Conservation (phyloP, 2,888 invertebrate species). For the Nephrotoma flavescens region DNA sequence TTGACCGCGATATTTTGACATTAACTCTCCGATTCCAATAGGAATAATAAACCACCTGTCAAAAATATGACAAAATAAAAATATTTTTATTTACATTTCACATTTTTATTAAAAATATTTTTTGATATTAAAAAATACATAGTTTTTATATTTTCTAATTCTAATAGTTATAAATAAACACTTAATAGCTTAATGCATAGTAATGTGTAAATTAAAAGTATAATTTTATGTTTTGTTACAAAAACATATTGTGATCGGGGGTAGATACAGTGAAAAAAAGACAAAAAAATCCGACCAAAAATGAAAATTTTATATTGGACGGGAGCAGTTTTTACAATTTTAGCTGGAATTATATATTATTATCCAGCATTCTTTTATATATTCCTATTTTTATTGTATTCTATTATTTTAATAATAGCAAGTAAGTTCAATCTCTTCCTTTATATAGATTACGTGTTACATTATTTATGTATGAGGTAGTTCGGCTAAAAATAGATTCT, state of each 20-base stretch:
- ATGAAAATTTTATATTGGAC: conserved; percentile 16
- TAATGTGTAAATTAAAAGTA: background rate
- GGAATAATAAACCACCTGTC: background rate
- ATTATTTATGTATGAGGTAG: background rate
- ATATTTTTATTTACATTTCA: background rate
- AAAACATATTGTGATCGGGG: background rate
- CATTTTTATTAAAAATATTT: background rate
- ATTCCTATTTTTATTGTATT: conserved; percentile 28
- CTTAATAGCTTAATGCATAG: background rate
- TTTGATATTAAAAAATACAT: background rate
- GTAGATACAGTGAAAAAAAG: background rate
- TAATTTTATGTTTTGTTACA: background rate
- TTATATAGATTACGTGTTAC: conserved; percentile 4
- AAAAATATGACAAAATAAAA: background rate
- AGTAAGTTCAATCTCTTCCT: conserved; percentile 19
- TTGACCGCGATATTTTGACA: background rate
- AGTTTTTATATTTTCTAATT: background rate
- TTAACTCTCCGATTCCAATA: background rate
- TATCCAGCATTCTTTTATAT: conserved; percentile 31
- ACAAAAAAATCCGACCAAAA: conserved; percentile 5
- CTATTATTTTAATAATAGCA: conserved; percentile 24
- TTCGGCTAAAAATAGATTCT: background rate
- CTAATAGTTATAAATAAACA: background rate
- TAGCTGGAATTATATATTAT: conserved; percentile 29
- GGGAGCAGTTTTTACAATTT: conserved; percentile 17